phyloP scores from a whole-genome alignment of 2,797 vertebrate genomes.

The Catostomus latipinnis region DNA sequence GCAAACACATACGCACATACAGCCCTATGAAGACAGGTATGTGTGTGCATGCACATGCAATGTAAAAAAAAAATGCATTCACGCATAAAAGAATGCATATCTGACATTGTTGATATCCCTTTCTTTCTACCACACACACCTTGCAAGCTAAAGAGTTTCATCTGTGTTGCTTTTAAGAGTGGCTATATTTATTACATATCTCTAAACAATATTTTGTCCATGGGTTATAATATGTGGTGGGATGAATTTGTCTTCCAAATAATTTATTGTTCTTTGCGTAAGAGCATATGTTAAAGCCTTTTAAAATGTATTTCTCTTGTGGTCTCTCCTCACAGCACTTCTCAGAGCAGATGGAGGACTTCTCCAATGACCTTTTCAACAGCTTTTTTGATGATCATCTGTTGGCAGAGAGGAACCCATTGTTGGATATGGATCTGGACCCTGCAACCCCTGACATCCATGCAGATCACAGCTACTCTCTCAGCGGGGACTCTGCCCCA shows the following conservation, averaged over 20 bases:
- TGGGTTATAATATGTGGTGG: not conserved
- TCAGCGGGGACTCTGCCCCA: slow-evolving; percentile 95
- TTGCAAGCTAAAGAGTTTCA: not conserved
- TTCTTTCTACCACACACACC: not conserved
- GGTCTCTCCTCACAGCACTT: slow-evolving; percentile 81
- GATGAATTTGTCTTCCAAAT: not conserved
- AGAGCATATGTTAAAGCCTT: not conserved
- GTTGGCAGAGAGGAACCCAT: slow-evolving; percentile 88
- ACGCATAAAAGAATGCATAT: not conserved
- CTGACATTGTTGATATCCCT: not conserved
- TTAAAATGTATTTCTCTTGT: slow-evolving; percentile 5
- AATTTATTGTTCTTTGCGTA: not conserved
- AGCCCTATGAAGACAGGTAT: not conserved
- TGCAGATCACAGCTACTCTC: slow-evolving; percentile 97
- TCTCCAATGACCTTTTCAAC: slow-evolving; percentile 97
- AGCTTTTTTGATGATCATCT: slow-evolving; percentile 97
- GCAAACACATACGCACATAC: slow-evolving; percentile 54
- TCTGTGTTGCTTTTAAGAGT: not conserved
- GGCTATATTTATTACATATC: not conserved
- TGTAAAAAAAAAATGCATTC: not conserved
- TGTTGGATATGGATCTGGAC: slow-evolving; percentile 94
- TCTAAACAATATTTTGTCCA: not conserved
- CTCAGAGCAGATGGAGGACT: slow-evolving; percentile 97
- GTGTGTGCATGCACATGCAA: not conserved
- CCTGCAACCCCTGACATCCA: slow-evolving; percentile 90